phyloP scores from a whole-genome alignment of 2,797 vertebrate genomes.

The Yasuhikotakia modesta region DNA sequence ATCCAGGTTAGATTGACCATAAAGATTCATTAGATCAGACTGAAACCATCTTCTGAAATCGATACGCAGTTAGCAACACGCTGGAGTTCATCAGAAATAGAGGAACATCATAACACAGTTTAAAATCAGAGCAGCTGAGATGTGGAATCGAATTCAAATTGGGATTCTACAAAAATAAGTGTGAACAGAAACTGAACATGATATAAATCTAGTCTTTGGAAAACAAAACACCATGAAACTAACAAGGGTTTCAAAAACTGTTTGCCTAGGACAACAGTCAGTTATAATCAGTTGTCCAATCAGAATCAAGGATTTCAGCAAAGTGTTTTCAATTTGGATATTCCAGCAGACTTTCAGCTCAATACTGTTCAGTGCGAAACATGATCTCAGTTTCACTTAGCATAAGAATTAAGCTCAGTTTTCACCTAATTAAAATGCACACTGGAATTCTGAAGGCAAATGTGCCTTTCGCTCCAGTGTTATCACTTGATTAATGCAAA shows the following conservation, averaged over 20 bases:
- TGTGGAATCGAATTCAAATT: neutral
- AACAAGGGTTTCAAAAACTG: neutral
- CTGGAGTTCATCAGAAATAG: neutral
- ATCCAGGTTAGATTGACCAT: neutral
- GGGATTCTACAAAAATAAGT: neutral
- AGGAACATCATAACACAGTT: neutral
- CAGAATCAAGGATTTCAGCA: neutral
- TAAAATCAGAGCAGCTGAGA: neutral
- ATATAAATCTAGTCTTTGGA: neutral
- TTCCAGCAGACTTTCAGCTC: neutral
- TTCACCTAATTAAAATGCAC: conserved; percentile 7
- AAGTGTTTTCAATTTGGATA: neutral
- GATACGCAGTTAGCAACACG: neutral
- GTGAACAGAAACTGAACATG: neutral
- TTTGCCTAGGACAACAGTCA: neutral
- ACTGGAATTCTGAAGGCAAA: conserved; percentile 5
- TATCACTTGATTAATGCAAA: conserved; percentile 26
- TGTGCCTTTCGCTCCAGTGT: neutral
- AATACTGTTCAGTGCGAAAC: conserved; percentile 5
- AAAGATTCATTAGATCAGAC: neutral
- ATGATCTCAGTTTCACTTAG: neutral
- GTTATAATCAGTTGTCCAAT: neutral
- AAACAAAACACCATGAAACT: neutral
- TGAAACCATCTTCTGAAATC: neutral
- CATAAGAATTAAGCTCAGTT: conserved; percentile 1